A percentile compares a stretch with the other conserved stretches of the same genome.
phyloP scores from a whole-genome alignment of 2,797 vertebrate species.

The Xyrichtys novacula region DNA sequence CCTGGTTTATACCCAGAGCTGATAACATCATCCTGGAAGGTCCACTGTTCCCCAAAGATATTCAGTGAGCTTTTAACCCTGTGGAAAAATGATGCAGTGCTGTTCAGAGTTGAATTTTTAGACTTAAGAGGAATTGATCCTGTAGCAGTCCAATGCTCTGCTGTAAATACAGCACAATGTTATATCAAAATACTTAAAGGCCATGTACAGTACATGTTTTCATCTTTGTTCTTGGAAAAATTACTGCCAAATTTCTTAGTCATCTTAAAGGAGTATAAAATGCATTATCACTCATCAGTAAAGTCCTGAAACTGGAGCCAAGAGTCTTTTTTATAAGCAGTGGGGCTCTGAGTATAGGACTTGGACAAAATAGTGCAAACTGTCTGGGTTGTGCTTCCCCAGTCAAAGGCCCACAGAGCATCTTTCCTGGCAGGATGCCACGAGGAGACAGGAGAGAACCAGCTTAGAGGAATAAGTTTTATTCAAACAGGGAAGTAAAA shows the following conservation, averaged over 20 bases:
- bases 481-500: neutral
- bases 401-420: slow-evolving; percentile 36
- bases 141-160: neutral
- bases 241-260: too few species aligned
- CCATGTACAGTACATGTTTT: too few species aligned
- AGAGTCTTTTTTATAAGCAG: slow-evolving; percentile 18
- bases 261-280: too few species aligned
- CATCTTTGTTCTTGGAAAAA: too few species aligned
- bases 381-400: slow-evolving; percentile 44
- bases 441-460: neutral
- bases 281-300: neutral
- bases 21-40: slow-evolving; percentile 49
- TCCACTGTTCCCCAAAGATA: slow-evolving; percentile 29
- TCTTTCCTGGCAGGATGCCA: slow-evolving; percentile 39
- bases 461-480: slow-evolving; percentile 25
- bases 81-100: slow-evolving; percentile 28
- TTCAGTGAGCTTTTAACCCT: slow-evolving; percentile 30
- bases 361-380: slow-evolving; percentile 44
- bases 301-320: neutral
- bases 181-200: too few species aligned
- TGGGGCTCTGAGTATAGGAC: slow-evolving; percentile 18
- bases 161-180: too few species aligned
- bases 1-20: slow-evolving; percentile 51
- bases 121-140: slow-evolving; percentile 14
- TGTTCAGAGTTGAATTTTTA: slow-evolving; percentile 15